phyloP scores from a whole-genome alignment of 1,140 invertebrate species.

The Cotesia typhae region DNA sequence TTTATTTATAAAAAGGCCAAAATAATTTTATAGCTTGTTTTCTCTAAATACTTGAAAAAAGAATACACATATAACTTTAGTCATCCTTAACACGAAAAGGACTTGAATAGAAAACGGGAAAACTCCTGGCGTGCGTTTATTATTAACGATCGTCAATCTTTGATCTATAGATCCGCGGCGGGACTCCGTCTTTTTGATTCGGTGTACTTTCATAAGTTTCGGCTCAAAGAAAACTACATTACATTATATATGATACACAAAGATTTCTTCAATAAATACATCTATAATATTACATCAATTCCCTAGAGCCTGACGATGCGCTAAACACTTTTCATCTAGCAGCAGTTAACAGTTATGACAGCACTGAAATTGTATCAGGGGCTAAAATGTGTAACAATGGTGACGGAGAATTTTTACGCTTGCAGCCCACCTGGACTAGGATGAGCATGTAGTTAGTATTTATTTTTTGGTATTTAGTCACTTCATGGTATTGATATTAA shows the following conservation, averaged over 20 bases:
- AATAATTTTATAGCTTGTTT: too few relatives aligned
- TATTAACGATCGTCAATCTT: constrained; percentile 27
- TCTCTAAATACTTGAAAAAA: too few relatives aligned
- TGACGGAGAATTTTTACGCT: constrained; percentile 41
- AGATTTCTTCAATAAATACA: not conserved
- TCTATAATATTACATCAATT: too few relatives aligned
- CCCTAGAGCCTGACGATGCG: not conserved
- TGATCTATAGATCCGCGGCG: constrained; percentile 55
- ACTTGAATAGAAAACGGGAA: constrained; percentile 29
- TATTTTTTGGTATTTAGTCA: not conserved
- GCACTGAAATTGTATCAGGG: constrained; percentile 41
- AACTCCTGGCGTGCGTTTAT: constrained; percentile 52
- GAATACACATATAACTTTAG: too few relatives aligned
- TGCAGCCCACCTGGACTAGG: constrained; percentile 46
- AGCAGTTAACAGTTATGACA: not conserved
- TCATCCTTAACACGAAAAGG: constrained; percentile 7
- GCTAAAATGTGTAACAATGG: constrained; percentile 44
- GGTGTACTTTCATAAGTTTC: not conserved
- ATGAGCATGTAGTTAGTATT: constrained; percentile 1
- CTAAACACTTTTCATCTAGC: constrained; percentile 38
- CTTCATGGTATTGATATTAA: not conserved
- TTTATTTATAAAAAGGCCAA: too few relatives aligned
- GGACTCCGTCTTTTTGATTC: constrained; percentile 20
- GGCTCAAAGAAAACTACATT: too few relatives aligned
- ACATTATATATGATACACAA: not conserved